Percentiles rank a stretch among this genome's conserved stretches.
phyloP scores from a whole-genome alignment of 1,140 invertebrate genomes.

The Tribolium castaneum region DNA sequence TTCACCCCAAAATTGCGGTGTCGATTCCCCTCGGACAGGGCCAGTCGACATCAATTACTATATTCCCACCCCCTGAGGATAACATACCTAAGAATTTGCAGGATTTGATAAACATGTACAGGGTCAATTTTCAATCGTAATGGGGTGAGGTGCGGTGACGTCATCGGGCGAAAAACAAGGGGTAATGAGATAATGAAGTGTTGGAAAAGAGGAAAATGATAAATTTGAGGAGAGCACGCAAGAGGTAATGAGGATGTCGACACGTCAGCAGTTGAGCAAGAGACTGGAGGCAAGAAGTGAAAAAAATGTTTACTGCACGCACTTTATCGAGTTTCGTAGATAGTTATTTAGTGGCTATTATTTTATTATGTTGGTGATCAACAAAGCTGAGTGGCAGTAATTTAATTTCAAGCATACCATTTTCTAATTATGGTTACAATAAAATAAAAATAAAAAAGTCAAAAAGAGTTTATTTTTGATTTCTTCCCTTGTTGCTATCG shows the following conservation, averaged over 20 bases:
- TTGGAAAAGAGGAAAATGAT: background rate
- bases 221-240: background rate
- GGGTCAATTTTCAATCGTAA: conserved; percentile 12
- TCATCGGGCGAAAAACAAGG: background rate
- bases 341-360: too few species aligned
- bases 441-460: too few species aligned
- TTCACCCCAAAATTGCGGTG: conserved; percentile 21
- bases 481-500: too few species aligned
- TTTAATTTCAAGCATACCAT: too few species aligned
- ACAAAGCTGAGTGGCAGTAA: too few species aligned
- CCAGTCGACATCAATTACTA: conserved; percentile 20
- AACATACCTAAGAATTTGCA: conserved; percentile 21
- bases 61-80: conserved; percentile 16
- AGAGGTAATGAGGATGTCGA: background rate
- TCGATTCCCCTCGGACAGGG: conserved; percentile 15
- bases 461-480: too few species aligned
- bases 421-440: too few species aligned
- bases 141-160: conserved; percentile 13
- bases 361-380: too few species aligned
- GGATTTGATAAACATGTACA: conserved; percentile 14
- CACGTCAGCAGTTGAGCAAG: background rate
- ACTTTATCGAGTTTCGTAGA: too few species aligned
- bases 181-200: background rate
- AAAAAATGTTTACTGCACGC: background rate
- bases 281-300: background rate